Base-by-base conservation (phyloP, 2,113 vertebrate species). In the Sphaerodactylus townsendi region DNA sequence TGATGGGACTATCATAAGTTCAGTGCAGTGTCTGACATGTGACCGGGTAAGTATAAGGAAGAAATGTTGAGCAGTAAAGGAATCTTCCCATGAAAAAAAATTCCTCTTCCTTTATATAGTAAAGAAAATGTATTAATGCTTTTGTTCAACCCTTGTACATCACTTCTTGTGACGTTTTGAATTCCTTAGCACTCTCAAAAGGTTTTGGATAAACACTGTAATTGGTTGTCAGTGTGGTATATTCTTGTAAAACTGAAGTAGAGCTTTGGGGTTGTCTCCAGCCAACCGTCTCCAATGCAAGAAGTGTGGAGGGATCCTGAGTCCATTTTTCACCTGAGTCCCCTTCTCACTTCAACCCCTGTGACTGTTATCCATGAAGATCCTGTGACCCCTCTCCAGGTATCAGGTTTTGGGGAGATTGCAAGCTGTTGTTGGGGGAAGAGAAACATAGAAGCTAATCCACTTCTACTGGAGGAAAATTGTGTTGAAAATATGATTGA, bases 21-120 rank as follows among this genome's bases (percentile, higher is more conserved):
- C 98, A 9, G 98, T 99, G 33, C 99, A 99, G 93, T 99, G 99
- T 93, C 95, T 99, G 92, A 99, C 98, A 62, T 99, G 98, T 85
- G 99, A 99, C 93, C 96, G 99, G 96, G 99, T 99, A 85, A 97
- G 98, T 97, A 93, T 89, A 80, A 35, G 65, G 76, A 82, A 65
- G 11, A 74, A 70, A 74, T 14, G 4, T 73, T 44, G 44, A 14
- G 19, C 33, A 56, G 33, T 19, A 30, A 7, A 37, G 50, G 65
- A 17, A 35, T 15, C 30, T 65, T 30, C 13, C 65, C n/a, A 17
- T 68, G n/a, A 3, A 33, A 68, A 35, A 30, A 35, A 35, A 37
- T 83, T n/a, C n/a, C 7, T 35, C 10, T 25, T 33, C 46, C 14
- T 33, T 30, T 75, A 13, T 21, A 21, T 76, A 25, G 41, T 10